Evolutionary conservation across 2,797 vertebrate genomes (phyloP).

Genomic region (Xenentodon cancila): DNA sequence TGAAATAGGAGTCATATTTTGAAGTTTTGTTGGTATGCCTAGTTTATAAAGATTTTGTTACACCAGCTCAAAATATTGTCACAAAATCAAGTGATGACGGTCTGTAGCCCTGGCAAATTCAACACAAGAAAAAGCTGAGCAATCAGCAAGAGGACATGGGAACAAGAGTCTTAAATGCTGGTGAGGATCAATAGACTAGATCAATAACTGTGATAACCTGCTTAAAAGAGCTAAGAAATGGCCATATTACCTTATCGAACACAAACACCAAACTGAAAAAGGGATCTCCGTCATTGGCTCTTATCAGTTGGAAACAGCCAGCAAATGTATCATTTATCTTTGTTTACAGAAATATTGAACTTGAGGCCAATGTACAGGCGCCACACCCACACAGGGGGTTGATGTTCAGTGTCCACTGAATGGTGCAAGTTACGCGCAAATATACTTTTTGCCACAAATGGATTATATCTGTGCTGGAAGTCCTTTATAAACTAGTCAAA

Average conservation of each 20-base stretch:
- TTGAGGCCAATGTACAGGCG: conserved; percentile 28
- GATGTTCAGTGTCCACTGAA: too few relatives aligned
- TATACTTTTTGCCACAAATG: not conserved
- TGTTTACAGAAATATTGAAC: conserved; percentile 48
- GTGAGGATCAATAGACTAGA: conserved; percentile 36
- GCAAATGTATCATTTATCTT: conserved; percentile 57
- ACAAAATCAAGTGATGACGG: too few relatives aligned
- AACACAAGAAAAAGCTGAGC: too few relatives aligned
- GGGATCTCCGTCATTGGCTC: conserved; percentile 39
- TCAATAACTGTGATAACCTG: conserved; percentile 31
- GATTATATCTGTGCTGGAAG: not conserved
- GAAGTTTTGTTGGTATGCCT: too few relatives aligned
- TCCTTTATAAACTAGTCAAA: conserved; percentile 9
- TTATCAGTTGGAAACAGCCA: conserved; percentile 71
- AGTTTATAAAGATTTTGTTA: too few relatives aligned
- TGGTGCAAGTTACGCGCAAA: too few relatives aligned
- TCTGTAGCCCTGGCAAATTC: too few relatives aligned
- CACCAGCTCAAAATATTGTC: too few relatives aligned
- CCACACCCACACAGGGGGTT: conserved; percentile 48
- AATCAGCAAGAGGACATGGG: not conserved
- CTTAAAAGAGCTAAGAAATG: conserved; percentile 33
- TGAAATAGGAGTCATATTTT: too few relatives aligned
- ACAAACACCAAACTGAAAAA: conserved; percentile 20
- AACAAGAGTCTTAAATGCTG: not conserved
- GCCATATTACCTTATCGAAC: conserved; percentile 21